Base-by-base conservation (phyloP, 2,113 vertebrate species). In the Rhegmatorhina hoffmannsi region DNA sequence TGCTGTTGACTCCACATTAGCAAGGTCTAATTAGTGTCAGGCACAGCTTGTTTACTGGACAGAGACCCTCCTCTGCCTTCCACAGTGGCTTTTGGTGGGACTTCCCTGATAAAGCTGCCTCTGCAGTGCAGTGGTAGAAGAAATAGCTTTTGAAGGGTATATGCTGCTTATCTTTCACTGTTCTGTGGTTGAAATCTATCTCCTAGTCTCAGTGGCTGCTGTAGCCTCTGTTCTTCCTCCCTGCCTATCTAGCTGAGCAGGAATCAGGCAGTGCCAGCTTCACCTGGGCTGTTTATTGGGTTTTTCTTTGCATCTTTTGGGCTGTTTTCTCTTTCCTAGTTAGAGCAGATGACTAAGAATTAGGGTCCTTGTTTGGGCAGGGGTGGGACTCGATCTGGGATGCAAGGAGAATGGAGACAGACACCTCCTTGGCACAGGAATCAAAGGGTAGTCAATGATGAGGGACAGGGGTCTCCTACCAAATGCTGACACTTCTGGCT, bases 331-430 rank as follows among this genome's bases (percentile, higher is more conserved):
- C 36, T 56, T 86, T 75, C 34, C 60, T 56, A 23, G 8, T 78
- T 82, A 72, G 25, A 78, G 52, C 13, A 81, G 46, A 3, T 70
- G 28, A 47, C 7, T 9, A 46, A 31, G n/a, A 75, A 64, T 0
- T 21, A 3, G 4, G 8, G 10, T 50, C 47, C 14, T 84, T 77
- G 68, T 26, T 18, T 0, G 0, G 12, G 15, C 25, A 13, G 13
- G 43, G 10, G 14, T 40, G 6, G 7, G 20, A 7, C 13, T 29
- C 4, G 0, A 53, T 55, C 33, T 40, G 33, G 70, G 44, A 40
- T 36, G 21, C 31, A 55, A 8, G 46, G 46, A 56, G 29, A 21
- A 29, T 52, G 21, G 56, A 64, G 50, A 28, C 1, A 2, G 8
- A 21, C 1, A 9, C 19, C 50, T 67, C 66, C 60, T 79, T 68